Conservation (phyloP, 2,797 vertebrate species). For the Balearica regulorum region DNA sequence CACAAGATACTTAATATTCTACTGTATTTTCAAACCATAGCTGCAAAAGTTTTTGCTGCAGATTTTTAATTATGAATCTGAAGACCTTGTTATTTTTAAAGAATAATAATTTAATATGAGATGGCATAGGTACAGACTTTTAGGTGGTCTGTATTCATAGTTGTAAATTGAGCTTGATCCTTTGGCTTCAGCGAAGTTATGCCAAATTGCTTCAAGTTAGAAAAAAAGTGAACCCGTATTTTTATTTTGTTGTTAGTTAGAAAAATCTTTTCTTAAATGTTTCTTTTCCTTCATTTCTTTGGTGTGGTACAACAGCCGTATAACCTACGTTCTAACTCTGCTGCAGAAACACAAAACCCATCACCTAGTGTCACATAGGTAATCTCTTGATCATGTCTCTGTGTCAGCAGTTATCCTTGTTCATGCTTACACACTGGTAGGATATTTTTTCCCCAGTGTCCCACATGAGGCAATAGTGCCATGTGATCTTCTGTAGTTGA, state of each 20-base stretch:
- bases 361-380: no score
- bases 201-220: not conserved
- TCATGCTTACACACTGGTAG: not conserved
- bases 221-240: fast-evolving
- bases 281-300: not conserved
- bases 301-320: not conserved
- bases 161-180: not conserved
- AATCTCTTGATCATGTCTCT: not conserved
- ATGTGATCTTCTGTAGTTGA: not conserved
- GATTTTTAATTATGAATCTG: not conserved
- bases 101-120: not conserved
- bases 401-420: not conserved
- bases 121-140: not conserved
- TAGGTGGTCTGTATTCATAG: not conserved
- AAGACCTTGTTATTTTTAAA: not conserved
- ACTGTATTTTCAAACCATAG: not conserved
- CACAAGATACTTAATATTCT: not conserved
- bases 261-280: not conserved
- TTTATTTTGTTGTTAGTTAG: not conserved
- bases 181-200: not conserved
- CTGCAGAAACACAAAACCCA: not conserved
- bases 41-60: not conserved
- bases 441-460: not conserved
- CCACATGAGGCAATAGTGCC: not conserved
- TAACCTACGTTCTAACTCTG: not conserved